Conservation (phyloP, 2,888 invertebrate species). For the Lepidonotus clava region DNA sequence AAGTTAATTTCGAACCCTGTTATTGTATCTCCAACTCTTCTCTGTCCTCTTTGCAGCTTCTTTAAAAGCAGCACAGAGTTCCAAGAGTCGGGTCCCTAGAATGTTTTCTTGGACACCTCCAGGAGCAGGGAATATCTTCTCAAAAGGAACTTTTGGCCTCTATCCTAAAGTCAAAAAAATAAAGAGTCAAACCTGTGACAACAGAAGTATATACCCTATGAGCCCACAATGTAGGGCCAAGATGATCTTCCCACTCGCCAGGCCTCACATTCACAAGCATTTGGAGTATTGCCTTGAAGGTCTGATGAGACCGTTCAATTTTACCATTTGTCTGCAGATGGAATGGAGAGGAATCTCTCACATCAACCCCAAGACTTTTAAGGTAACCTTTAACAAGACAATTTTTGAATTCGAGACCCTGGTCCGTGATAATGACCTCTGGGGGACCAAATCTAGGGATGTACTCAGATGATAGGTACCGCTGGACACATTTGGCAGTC, state of each 20-base stretch:
- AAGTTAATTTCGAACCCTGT: too few relatives aligned
- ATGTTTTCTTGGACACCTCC: too few relatives aligned
- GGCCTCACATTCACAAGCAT: background rate
- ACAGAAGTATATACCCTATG: slow-evolving; percentile 11
- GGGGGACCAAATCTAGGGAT: slow-evolving; percentile 25
- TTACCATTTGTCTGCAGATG: slow-evolving; percentile 40
- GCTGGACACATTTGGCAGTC: background rate
- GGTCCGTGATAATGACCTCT: slow-evolving; percentile 25
- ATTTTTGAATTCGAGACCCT: background rate
- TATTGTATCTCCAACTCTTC: too few relatives aligned
- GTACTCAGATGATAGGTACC: slow-evolving; percentile 12
- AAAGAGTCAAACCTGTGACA: slow-evolving; percentile 39
- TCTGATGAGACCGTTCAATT: slow-evolving; percentile 9
- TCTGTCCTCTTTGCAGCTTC: too few relatives aligned
- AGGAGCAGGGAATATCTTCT: too few relatives aligned
- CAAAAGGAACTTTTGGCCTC: background rate
- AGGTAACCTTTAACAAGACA: background rate
- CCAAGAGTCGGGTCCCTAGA: too few relatives aligned
- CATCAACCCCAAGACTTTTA: background rate
- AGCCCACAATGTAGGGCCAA: slow-evolving; percentile 41
- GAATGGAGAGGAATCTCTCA: background rate
- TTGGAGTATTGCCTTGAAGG: slow-evolving; percentile 2
- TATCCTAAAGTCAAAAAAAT: background rate
- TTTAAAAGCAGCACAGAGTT: too few relatives aligned
- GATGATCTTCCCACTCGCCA: slow-evolving; percentile 4